These are phyloP conservation scores for Phenganax marumi DNA, from an alignment of 92 coral and sea anemone species.

Conservation along the genomic window DNA sequence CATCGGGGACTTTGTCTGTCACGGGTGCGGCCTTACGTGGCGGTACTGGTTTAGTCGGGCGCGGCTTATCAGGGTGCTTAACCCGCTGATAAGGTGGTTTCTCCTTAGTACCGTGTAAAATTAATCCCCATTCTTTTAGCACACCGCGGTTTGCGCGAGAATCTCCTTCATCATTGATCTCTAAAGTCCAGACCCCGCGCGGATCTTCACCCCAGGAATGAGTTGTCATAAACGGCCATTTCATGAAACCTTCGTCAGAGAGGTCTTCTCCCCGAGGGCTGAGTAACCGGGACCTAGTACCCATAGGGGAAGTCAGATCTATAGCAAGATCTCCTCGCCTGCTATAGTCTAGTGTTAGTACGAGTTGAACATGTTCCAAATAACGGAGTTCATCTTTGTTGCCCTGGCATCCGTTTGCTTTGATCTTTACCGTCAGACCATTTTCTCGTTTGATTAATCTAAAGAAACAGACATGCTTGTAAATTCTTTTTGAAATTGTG, in stretches of 20 bases:
- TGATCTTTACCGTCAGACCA: slow-evolving; percentile 81
- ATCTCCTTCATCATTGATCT: slow-evolving; percentile 89
- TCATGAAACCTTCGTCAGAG: slow-evolving; percentile 97
- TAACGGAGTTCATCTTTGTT: slow-evolving; percentile 83
- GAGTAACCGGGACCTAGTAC: slow-evolving; percentile 91
- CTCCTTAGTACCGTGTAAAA: slow-evolving; percentile 86
- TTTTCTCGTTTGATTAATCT: slow-evolving; percentile 75
- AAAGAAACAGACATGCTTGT: background rate
- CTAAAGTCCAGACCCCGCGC: slow-evolving; percentile 94
- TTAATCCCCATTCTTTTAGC: slow-evolving; percentile 90
- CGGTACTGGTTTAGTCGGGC: slow-evolving; percentile 68
- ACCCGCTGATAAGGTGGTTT: slow-evolving; percentile 83
- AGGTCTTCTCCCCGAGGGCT: slow-evolving; percentile 92
- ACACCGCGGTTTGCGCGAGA: slow-evolving; percentile 79
- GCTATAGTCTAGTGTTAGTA: slow-evolving; percentile 85
- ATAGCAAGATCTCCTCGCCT: slow-evolving; percentile 91
- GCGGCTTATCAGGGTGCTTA: slow-evolving; percentile 71
- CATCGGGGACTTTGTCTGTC: slow-evolving; percentile 65
- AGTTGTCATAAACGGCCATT: slow-evolving; percentile 99
- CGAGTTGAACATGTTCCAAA: slow-evolving; percentile 90
- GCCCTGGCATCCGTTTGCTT: slow-evolving; percentile 89
- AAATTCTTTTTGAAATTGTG: background rate
- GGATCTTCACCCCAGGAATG: slow-evolving; percentile 99
- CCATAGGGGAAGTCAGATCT: slow-evolving; percentile 96
- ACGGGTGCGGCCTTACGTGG: slow-evolving; percentile 50